Evolutionary conservation across 2,888 invertebrate genomes (phyloP), one percentile per base, ranked within the genome.

Genomic region (Anagyrus pseudococci): DNA sequence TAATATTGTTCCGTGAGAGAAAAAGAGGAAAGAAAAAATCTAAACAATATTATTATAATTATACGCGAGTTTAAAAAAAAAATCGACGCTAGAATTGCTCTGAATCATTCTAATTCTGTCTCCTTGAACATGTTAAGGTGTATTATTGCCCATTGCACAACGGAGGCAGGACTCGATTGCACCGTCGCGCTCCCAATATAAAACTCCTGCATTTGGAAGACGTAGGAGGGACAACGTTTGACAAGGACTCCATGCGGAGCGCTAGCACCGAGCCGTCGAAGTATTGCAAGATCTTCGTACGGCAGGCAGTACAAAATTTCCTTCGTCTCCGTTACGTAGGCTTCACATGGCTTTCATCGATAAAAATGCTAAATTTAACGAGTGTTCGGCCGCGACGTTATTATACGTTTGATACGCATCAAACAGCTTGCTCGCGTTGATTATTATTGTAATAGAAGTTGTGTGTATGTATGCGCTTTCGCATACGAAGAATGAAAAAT

Each of bases 91-190:
- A 46, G 40, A 15, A 55, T 55, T 47, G 49, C 10, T 55, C 58
- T 58, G 53, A 33, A 50, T 61, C 19, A 61, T 58, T 60, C 25
- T 37, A 25, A 64, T 60, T 62, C 50, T 58, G 52, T 53, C 58
- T 58, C 44, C 55, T 62, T 55, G 48, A 50, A 48, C 57, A 55
- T 57, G 56, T 66, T 66, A 59, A 60, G 46, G 59, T 60, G 4
- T 59, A 62, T 62, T 62, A 66, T 66, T 62, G 63, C 66, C 66
- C n/a, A 19, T 57, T 58, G 55, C 58, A 61, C 61, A 58, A 66
- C 62, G 66, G 63, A 66, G 66, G 47, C 47, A 63, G 55, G 56
- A 61, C 58, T 29, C 46, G 48, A 66, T 58, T 66, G 61, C 59
- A 63, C 63, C 55, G 49, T 23, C 33, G 41, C 63, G 60, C 63